phyloP scores from a whole-genome alignment of 2,888 invertebrate species.

The Ochropacha duplaris region DNA sequence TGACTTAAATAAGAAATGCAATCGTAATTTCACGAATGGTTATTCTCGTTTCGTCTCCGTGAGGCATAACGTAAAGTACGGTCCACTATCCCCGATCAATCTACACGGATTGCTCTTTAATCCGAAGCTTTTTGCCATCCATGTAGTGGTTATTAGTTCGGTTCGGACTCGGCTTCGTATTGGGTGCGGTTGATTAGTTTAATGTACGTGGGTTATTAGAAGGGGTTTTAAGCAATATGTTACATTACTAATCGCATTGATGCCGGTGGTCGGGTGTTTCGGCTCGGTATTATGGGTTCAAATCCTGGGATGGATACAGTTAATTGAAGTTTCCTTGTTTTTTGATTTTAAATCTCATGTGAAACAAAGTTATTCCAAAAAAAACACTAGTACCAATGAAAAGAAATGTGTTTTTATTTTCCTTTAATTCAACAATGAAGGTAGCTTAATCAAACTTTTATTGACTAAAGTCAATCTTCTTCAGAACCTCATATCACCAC shows the following conservation, averaged over 20 bases:
- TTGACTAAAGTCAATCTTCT: no score
- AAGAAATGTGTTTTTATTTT: no score
- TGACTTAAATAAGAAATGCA: no score
- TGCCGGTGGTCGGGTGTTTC: not conserved
- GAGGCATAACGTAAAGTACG: not conserved
- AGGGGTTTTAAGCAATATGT: slow-evolving; percentile 14
- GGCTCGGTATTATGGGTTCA: no score
- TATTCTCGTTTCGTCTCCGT: not conserved
- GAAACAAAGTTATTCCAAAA: no score
- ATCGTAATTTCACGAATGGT: not conserved
- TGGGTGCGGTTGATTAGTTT: not conserved
- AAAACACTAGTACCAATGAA: no score
- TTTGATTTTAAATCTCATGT: no score
- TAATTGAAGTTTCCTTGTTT: no score
- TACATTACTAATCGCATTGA: not conserved
- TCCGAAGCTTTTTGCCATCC: not conserved
- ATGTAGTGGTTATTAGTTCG: not conserved
- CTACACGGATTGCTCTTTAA: not conserved
- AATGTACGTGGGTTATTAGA: not conserved
- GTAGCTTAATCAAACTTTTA: no score
- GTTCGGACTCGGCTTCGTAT: not conserved
- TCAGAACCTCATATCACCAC: no score
- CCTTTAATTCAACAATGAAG: no score
- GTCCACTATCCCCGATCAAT: not conserved
- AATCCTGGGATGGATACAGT: no score